A percentile compares a stretch with the other conserved stretches of the same genome.
phyloP scores from a whole-genome alignment of 2,113 vertebrate species.

The Pelmatolapia mariae region DNA sequence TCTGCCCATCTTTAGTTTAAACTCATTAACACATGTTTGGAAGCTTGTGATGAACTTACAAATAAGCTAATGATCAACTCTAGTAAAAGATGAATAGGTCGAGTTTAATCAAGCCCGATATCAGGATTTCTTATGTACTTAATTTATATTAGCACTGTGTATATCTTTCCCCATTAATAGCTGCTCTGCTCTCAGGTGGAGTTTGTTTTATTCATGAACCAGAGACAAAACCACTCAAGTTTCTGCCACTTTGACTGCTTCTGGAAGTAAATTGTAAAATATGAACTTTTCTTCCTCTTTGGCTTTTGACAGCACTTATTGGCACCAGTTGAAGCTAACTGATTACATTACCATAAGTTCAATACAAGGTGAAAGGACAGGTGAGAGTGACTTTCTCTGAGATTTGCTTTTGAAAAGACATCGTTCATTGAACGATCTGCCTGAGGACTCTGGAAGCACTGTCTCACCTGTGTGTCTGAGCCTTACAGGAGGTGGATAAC shows the following conservation, averaged over 20 bases:
- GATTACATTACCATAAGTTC: neutral
- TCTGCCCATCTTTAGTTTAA: neutral
- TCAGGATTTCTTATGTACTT: neutral
- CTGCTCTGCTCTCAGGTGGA: neutral
- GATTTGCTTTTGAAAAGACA: neutral
- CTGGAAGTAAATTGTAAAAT: neutral
- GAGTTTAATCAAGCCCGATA: neutral
- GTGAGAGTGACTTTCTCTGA: neutral
- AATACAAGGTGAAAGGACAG: neutral
- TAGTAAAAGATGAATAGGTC: neutral
- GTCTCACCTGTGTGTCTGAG: neutral
- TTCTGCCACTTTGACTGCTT: neutral
- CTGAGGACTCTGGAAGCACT: neutral
- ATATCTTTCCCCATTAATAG: neutral
- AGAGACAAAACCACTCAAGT: neutral
- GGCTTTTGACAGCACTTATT: neutral
- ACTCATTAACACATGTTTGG: neutral
- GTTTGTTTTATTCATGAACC: neutral
- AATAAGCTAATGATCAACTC: neutral
- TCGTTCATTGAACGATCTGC: fast-evolving
- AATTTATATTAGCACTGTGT: neutral
- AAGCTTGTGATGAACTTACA: neutral
- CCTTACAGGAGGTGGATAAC: neutral
- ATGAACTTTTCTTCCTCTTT: neutral
- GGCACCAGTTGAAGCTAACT: neutral